Evolutionary conservation across 2,113 vertebrate genomes (phyloP).

Genomic region (Lasiurus borealis): DNA sequence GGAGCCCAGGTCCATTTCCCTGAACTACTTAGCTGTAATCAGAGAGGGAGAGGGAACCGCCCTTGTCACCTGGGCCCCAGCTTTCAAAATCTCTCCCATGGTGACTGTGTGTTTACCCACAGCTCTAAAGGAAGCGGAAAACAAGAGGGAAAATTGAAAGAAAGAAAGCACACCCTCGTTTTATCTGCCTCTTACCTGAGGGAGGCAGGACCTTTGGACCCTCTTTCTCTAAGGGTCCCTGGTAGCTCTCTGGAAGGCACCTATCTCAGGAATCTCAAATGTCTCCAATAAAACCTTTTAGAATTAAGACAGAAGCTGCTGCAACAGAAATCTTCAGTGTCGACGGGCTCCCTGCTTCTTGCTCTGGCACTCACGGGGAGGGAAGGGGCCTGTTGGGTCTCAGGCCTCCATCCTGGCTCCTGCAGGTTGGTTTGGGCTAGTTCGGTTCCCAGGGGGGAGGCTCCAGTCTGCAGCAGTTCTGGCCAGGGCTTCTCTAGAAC

Average conservation of each 20-base stretch:
- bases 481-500: not conserved
- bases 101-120: constrained; percentile 77
- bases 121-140: constrained; percentile 45
- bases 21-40: constrained; percentile 72
- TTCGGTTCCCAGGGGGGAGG: not conserved
- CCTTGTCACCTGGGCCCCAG: constrained; percentile 57
- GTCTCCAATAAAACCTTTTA: not conserved
- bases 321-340: not conserved
- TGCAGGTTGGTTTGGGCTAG: not conserved
- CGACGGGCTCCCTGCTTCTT: not conserved
- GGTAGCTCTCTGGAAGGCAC: not conserved
- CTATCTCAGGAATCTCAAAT: constrained; percentile 5
- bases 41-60: constrained; percentile 64
- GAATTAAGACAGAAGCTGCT: not conserved
- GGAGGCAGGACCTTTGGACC: not conserved
- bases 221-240: not conserved
- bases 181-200: constrained; percentile 1
- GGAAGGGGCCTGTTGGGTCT: not conserved
- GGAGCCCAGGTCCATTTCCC: constrained; percentile 48
- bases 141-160: constrained; percentile 39
- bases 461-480: not conserved
- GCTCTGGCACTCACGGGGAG: not conserved
- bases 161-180: not conserved
- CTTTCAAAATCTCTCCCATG: constrained; percentile 74
- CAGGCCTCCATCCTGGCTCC: not conserved